Evolutionary conservation across 2,888 invertebrate genomes (phyloP), one percentile per base, ranked within the genome.

Genomic region (Tricholauxania praeusta): DNA sequence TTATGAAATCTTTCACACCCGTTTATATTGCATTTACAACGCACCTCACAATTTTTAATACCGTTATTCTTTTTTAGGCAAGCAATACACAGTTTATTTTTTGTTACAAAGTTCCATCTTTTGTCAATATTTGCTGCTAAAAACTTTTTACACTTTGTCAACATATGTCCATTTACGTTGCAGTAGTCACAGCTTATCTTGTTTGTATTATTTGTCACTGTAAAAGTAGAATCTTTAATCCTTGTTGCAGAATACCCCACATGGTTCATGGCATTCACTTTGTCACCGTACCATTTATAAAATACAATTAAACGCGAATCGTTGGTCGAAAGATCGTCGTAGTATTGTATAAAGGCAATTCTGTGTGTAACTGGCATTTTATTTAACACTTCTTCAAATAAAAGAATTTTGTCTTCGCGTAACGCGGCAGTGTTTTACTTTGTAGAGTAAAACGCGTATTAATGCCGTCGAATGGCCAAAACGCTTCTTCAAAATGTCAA

Each of bases 71-170:
- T 32, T n/a, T 15, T 53, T 17, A 53, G 8, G 17, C 53, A 53
- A n/a, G 53, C 15, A 53, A 53, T 53, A 53, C 53, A 53, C 6
- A 53, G 8, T 53, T 53, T 53, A n/a, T 53, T 53, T 53, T 53
- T 53, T 53, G 53, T n/a, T 15, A 53, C 53, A 53, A 53, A 53
- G 15, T 53, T 17, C 53, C 53, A 53, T 53, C 17, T 53, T 53
- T 53, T 53, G 53, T 53, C 53, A 53, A 53, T 17, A n/a, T 53
- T 17, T 17, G 17, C 17, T 53, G 15, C 17, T 17, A n/a, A n/a
- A 17, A 53, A 53, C n/a, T 15, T 17, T n/a, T 53, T 17, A 17
- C 53, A 53, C 8, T 53, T 53, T 32, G 32, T 32, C n/a, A n/a
- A n/a, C 32, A 53, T n/a, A 7, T 53, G 3, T 53, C 8, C 32